Evolutionary conservation across 2,888 invertebrate genomes (phyloP).

Genomic region (Clepsis dumicolana): DNA sequence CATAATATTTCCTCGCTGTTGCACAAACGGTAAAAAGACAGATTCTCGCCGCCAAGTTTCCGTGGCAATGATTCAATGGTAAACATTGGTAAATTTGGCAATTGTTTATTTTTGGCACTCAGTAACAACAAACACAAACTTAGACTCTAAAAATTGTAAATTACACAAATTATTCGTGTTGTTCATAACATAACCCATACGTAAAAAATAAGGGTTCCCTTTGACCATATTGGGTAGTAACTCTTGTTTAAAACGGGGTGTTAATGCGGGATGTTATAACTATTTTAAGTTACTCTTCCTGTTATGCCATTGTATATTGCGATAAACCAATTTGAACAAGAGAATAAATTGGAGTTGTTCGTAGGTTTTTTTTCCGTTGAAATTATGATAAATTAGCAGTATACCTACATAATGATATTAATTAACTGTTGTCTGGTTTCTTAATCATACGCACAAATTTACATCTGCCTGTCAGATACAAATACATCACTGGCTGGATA

Average conservation of each 20-base stretch:
- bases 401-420: neutral
- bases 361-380: too few relatives aligned
- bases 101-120: slow-evolving; percentile 20
- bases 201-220: too few relatives aligned
- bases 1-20: slow-evolving; percentile 52
- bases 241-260: too few relatives aligned
- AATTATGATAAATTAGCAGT: too few relatives aligned
- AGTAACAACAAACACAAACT: neutral
- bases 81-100: slow-evolving; percentile 31
- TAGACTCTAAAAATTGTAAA: neutral
- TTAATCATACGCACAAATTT: neutral
- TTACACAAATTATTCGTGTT: too few relatives aligned
- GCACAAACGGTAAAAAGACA: slow-evolving; percentile 33
- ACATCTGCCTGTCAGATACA: neutral
- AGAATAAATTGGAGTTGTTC: too few relatives aligned
- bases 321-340: too few relatives aligned
- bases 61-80: slow-evolving; percentile 29
- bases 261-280: too few relatives aligned
- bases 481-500: slow-evolving; percentile 8
- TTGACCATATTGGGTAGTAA: too few relatives aligned
- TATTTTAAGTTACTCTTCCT: too few relatives aligned
- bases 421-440: neutral
- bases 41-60: slow-evolving; percentile 39
- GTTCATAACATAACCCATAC: too few relatives aligned
- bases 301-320: too few relatives aligned